Percentiles rank a stretch among this genome's conserved stretches.
Conservation (phyloP, 1,140 invertebrate genomes). For the Anagrus nilaparvatae region DNA sequence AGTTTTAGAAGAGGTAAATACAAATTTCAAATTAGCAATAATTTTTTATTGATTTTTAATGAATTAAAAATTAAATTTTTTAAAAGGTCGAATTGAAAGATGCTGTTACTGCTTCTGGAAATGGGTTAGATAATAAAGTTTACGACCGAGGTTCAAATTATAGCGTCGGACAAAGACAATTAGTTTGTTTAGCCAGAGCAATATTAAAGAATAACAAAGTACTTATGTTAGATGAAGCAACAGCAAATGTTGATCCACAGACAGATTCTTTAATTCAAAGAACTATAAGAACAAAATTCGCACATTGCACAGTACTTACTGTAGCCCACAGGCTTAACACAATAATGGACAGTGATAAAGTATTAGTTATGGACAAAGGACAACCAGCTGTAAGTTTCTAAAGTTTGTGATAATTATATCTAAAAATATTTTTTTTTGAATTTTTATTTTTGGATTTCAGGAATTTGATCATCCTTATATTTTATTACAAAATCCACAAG, state of each 20-base stretch:
- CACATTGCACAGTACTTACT: constrained; percentile 49
- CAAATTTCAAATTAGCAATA: not conserved
- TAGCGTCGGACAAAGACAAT: constrained; percentile 60
- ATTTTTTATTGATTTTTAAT: not conserved
- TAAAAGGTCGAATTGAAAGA: constrained; percentile 42
- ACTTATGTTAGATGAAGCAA: constrained; percentile 67
- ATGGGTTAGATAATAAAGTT: constrained; percentile 44
- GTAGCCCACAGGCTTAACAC: constrained; percentile 54
- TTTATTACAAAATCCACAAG: constrained; percentile 40
- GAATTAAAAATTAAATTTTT: not conserved
- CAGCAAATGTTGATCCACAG: constrained; percentile 62
- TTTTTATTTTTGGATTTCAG: constrained; percentile 28
- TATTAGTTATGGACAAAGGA: constrained; percentile 54
- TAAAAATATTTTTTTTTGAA: not conserved
- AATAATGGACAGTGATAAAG: constrained; percentile 47
- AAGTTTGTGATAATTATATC: constrained; percentile 29
- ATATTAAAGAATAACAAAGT: constrained; percentile 56
- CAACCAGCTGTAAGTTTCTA: constrained; percentile 36
- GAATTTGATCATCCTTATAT: constrained; percentile 53
- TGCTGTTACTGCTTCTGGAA: constrained; percentile 23
- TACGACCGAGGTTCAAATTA: constrained; percentile 55
- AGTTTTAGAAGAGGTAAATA: constrained; percentile 48
- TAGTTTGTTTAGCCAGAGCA: constrained; percentile 59
- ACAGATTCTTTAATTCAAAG: constrained; percentile 42
- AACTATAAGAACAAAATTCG: constrained; percentile 43